Base-by-base conservation (phyloP, 2,113 vertebrate species). In the Silurus asotus region DNA sequence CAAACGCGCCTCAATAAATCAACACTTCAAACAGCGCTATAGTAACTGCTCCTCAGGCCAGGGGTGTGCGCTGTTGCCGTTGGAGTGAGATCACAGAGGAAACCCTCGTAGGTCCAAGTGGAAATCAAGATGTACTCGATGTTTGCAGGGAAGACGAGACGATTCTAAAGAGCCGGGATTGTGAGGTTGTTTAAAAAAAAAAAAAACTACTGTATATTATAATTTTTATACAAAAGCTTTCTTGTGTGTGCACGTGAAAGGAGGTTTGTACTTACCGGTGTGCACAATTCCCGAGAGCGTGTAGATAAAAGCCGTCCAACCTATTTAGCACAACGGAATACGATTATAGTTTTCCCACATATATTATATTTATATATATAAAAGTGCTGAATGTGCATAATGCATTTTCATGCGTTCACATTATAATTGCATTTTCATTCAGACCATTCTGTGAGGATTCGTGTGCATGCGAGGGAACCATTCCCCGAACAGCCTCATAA, bases 271-370 rank as follows among this genome's bases (percentile, higher is more conserved):
- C 95, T 96, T 91, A 96, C 95, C 95, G 79, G 93, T 90, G 88
- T 89, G 87, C 20, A 92, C 45, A 51, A 88, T 90, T 89, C 94
- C 94, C 79, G 94, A 92, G 0, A 93, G 89, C 1, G 93, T 95
- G 79, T 95, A 95, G 92, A 96, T 94, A 90, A 96, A 96, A 53
- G 93, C 85, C 6, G 94, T 96, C 96, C 96, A 95, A 64, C 92
- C 94, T 95, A 85, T 78, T 15, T 86, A 88, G 92, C 90, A 85
- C 19, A 89, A 82, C 58, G 83, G 8, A 56, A 69, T 53, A 83
- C 6, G 23, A 67, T 75, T 62, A 17, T 77, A 76, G 19, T 82
- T 28, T 37, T 56, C 20, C 7, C 11, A 79, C 6, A 8, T 15
- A 37, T 80, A 70, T 67, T 55, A 80, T 72, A 56, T 23, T 67